Evolutionary conservation across 2,797 vertebrate species (phyloP).

Genomic region (Catharus ustulatus): DNA sequence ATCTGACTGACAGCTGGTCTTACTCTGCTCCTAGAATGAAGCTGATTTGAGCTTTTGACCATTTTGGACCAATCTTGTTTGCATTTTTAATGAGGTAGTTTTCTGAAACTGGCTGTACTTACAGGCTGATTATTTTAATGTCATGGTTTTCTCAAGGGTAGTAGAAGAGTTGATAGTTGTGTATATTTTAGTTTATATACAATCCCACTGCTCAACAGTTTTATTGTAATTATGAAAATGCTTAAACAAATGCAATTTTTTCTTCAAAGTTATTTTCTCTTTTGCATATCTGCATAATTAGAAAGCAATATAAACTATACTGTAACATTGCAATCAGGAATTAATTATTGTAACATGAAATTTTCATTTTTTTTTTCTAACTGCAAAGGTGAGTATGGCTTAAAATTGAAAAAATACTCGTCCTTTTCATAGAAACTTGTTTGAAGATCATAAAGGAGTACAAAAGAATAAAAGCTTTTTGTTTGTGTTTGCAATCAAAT

Average conservation of each 20-base stretch:
- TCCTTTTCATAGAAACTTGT: slow-evolving; percentile 59
- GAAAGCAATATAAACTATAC: slow-evolving; percentile 43
- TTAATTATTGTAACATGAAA: slow-evolving; percentile 66
- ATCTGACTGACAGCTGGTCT: neutral
- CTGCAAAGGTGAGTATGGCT: slow-evolving; percentile 55
- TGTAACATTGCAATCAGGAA: slow-evolving; percentile 58
- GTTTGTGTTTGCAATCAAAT: slow-evolving; percentile 65
- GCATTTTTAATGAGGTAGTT: neutral
- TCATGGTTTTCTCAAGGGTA: neutral
- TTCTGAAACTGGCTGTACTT: neutral
- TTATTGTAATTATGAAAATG: slow-evolving; percentile 65
- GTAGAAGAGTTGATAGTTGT: neutral
- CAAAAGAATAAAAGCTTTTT: slow-evolving; percentile 69
- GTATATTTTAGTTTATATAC: neutral
- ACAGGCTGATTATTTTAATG: neutral
- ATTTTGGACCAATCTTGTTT: neutral
- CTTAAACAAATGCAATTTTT: slow-evolving; percentile 59
- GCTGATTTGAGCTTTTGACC: neutral
- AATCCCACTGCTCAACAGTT: slow-evolving; percentile 29
- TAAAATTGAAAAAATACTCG: slow-evolving; percentile 61
- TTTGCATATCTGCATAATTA: slow-evolving; percentile 39
- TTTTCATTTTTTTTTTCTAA: slow-evolving; percentile 53
- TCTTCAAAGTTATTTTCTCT: slow-evolving; percentile 68
- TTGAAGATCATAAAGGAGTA: slow-evolving; percentile 72
- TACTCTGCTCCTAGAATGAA: neutral